Conservation (phyloP, 35 echinoderm and acorn worm species). For the Lytechinus pictus region DNA sequence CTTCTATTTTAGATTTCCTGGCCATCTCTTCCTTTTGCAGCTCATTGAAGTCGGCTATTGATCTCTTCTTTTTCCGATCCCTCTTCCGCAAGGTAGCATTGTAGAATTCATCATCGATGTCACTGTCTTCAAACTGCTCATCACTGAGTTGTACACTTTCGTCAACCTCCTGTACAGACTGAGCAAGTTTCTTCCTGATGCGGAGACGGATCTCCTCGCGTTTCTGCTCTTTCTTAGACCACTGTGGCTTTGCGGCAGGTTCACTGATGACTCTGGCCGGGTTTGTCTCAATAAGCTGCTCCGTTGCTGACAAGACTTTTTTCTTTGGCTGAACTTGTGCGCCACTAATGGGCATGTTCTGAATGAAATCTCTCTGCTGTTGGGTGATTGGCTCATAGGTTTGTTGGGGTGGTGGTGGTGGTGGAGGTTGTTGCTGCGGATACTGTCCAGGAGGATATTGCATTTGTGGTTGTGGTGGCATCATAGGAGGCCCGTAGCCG, state of each 20-base stretch:
- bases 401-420: not conserved
- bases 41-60: constrained; percentile 32
- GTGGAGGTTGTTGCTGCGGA: constrained; percentile 16
- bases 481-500: constrained; percentile 44
- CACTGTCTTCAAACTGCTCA: constrained; percentile 54
- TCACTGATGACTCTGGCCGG: not conserved
- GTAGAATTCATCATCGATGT: constrained; percentile 60
- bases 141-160: not conserved
- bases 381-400: constrained; percentile 34
- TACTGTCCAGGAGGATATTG: constrained; percentile 37
- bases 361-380: not conserved
- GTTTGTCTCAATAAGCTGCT: constrained; percentile 36
- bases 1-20: not conserved
- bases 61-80: constrained; percentile 52
- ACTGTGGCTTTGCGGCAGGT: not conserved
- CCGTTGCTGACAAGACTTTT: not conserved
- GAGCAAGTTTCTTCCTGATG: not conserved
- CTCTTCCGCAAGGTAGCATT: constrained; percentile 29
- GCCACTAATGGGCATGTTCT: constrained; percentile 24
- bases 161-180: not conserved
- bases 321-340: not conserved
- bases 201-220: constrained; percentile 17
- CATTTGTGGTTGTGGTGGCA: not conserved
- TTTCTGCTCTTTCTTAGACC: constrained; percentile 25
- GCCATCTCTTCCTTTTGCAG: constrained; percentile 13